These are phyloP conservation scores for Hozukius guyotensis DNA, from an alignment of 2,797 vertebrate species.

Conservation along the genomic window DNA sequence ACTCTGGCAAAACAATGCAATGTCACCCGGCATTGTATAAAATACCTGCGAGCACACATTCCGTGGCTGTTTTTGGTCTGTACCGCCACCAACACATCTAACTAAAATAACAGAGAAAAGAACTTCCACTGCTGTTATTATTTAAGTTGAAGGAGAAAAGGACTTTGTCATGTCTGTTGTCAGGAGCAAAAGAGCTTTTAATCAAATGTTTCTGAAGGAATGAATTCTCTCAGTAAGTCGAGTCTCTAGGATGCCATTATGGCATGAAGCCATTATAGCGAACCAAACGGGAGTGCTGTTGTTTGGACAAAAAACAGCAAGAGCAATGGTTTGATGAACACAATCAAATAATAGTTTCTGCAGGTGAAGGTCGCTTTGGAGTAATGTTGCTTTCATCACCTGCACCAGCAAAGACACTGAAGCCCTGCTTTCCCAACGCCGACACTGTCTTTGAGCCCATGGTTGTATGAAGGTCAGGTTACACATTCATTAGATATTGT, in stretches of 20 bases:
- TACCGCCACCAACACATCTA: background rate
- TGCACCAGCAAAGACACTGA: background rate
- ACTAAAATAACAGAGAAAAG: background rate
- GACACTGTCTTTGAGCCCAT: constrained; percentile 2
- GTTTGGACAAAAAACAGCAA: background rate
- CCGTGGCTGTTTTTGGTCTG: background rate
- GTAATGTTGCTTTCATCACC: constrained; percentile 22
- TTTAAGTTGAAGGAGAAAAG: background rate
- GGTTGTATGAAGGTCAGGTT: constrained; percentile 35
- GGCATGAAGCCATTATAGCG: background rate
- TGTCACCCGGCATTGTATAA: background rate
- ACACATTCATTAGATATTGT: constrained; percentile 1
- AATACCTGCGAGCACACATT: background rate
- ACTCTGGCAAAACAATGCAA: background rate
- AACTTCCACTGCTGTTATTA: background rate
- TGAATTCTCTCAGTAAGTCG: background rate
- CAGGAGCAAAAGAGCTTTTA: background rate
- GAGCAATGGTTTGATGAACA: constrained; percentile 13
- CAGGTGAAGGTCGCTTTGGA: background rate
- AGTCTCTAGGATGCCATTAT: background rate
- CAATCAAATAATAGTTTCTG: constrained; percentile 20
- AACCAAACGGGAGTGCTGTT: background rate
- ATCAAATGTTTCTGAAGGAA: constrained; percentile 15
- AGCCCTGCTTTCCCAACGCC: background rate
- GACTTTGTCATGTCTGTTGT: background rate